Evolutionary conservation across 2,113 vertebrate species (phyloP).

Genomic region (Eira barbara): DNA sequence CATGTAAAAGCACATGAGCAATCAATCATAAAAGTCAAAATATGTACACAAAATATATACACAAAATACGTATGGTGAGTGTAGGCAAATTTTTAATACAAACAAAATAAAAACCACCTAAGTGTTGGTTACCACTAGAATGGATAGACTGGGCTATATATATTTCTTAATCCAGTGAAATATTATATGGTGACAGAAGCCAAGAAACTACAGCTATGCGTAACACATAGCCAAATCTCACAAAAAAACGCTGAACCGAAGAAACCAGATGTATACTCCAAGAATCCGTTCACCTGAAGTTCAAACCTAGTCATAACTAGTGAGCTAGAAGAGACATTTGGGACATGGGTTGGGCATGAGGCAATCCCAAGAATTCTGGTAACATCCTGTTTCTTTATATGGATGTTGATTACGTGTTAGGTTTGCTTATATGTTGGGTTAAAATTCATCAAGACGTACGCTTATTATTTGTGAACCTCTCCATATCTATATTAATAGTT

Average conservation of each 20-base stretch:
- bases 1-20: neutral
- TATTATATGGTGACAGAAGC: neutral
- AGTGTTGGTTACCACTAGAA: neutral
- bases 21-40: neutral
- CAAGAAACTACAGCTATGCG: neutral
- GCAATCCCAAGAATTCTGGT: neutral
- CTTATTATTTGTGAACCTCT: neutral
- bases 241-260: neutral
- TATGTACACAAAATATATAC: neutral
- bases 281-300: neutral
- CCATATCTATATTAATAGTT: neutral
- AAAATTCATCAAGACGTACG: neutral
- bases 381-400: neutral
- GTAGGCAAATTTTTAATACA: neutral
- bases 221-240: neutral
- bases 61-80: neutral
- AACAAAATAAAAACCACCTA: neutral
- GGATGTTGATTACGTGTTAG: neutral
- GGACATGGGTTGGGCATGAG: neutral
- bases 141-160: neutral
- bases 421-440: neutral
- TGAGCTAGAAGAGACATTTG: neutral
- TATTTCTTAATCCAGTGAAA: neutral
- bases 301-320: neutral
- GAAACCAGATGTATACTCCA: neutral